These are phyloP conservation scores for Drosophila murphyi DNA, from an alignment of 1,140 invertebrate genomes.

Conservation along the genomic window DNA sequence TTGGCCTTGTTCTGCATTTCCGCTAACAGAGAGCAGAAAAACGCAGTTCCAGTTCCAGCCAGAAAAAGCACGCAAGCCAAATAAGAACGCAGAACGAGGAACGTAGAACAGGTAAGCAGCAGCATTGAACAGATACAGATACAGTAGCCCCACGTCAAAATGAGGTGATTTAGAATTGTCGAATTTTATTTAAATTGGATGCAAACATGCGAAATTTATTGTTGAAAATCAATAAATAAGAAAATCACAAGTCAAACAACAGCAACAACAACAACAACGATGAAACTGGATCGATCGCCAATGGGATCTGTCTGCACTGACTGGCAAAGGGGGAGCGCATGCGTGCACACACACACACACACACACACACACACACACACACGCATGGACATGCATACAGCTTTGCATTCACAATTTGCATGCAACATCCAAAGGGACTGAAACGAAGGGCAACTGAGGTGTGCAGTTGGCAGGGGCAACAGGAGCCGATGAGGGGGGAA, in stretches of 20 bases:
- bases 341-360: conserved; percentile 12
- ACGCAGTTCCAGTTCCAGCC: no score
- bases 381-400: background rate
- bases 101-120: conserved; percentile 13
- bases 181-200: conserved; percentile 85
- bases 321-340: conserved; percentile 30
- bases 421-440: conserved; percentile 11
- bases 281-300: conserved; percentile 63
- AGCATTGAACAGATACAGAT: conserved; percentile 25
- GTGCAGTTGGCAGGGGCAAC: background rate
- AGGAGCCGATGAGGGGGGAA: background rate
- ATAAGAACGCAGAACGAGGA: conserved; percentile 49
- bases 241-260: conserved; percentile 65
- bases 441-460: background rate
- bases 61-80: background rate
- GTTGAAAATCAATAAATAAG: conserved; percentile 84
- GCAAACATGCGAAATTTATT: conserved; percentile 84
- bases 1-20: conserved; percentile 82
- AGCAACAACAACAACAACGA: background rate
- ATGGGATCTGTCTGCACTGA: conserved; percentile 5
- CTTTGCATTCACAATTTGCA: conserved; percentile 49
- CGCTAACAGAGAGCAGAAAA: conserved; percentile 57
- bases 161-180: conserved; percentile 84
- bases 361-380: conserved; percentile 1
- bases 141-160: conserved; percentile 84